Evolutionary conservation across 2,797 vertebrate genomes (phyloP).

Genomic region (Agapornis canus): DNA sequence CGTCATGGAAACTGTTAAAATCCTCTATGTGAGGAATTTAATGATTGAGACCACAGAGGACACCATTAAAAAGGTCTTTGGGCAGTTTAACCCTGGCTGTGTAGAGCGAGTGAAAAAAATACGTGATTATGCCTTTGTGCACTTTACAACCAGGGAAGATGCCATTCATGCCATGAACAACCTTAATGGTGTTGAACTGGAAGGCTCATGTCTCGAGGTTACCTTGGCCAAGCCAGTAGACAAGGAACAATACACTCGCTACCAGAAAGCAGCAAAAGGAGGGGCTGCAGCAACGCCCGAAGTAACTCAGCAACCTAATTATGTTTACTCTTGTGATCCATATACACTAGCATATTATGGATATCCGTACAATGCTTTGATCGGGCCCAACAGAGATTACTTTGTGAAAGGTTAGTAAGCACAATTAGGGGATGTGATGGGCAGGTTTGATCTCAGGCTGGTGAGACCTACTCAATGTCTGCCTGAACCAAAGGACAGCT

Average conservation of each 20-base stretch:
- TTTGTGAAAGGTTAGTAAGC: constrained; percentile 96
- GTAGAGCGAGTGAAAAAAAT: constrained; percentile 99
- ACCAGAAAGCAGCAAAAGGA: constrained; percentile 97
- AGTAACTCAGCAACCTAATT: constrained; percentile 85
- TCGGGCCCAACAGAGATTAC: constrained; percentile 98
- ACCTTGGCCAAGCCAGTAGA: constrained; percentile 98
- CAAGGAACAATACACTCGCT: constrained; percentile 97
- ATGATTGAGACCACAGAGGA: constrained; percentile 99
- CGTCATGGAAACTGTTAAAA: constrained; percentile 99
- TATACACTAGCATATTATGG: constrained; percentile 95
- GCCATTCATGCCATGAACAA: constrained; percentile 95
- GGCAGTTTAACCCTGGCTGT: constrained; percentile 95
- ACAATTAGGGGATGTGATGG: neutral
- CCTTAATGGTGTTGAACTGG: constrained; percentile 93
- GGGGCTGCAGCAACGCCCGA: constrained; percentile 61
- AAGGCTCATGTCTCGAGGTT: constrained; percentile 96
- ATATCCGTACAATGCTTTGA: constrained; percentile 96
- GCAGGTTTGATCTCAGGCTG: neutral
- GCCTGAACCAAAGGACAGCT: neutral
- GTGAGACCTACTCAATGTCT: neutral
- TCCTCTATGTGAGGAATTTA: constrained; percentile 97
- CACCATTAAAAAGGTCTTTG: constrained; percentile 89
- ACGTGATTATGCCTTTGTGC: constrained; percentile 97
- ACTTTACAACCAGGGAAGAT: constrained; percentile 94
- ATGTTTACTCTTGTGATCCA: constrained; percentile 96